A percentile compares a stretch with the other conserved stretches of the same genome.
Evolutionary conservation across 1,140 invertebrate species (phyloP).

Genomic region (Drosophila mojavensis): DNA sequence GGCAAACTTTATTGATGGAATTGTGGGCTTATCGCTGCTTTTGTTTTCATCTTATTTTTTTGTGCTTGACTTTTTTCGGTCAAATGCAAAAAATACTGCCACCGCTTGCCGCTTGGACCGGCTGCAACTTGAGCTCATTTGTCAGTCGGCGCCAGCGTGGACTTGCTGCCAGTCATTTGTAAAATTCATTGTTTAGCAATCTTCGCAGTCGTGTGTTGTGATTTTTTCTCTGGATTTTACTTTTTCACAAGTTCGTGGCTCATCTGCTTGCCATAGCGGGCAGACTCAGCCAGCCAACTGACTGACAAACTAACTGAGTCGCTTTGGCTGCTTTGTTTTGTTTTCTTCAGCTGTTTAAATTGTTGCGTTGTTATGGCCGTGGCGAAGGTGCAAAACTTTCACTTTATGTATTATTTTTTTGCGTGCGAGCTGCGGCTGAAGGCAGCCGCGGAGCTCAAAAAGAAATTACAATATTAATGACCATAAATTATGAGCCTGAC

Average conservation of each 20-base stretch:
- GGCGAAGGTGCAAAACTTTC: slow-evolving; percentile 77
- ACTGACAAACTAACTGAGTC: slow-evolving; percentile 52
- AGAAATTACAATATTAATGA: slow-evolving; percentile 80
- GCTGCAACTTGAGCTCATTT: slow-evolving; percentile 58
- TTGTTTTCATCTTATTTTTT: slow-evolving; percentile 16
- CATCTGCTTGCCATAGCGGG: slow-evolving; percentile 41
- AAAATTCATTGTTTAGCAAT: slow-evolving; percentile 65
- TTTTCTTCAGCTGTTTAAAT: slow-evolving; percentile 57
- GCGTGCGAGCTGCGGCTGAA: slow-evolving; percentile 62
- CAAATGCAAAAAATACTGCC: slow-evolving; percentile 36
- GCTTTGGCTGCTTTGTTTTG: slow-evolving; percentile 48
- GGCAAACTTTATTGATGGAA: slow-evolving; percentile 50
- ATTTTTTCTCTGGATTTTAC: slow-evolving; percentile 16
- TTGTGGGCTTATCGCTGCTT: slow-evolving; percentile 20
- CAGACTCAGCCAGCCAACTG: slow-evolving; percentile 47
- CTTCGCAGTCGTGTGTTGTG: slow-evolving; percentile 46
- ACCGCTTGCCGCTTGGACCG: slow-evolving; percentile 26
- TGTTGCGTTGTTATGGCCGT: slow-evolving; percentile 55
- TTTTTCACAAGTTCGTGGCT: slow-evolving; percentile 66
- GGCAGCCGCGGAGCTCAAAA: slow-evolving; percentile 25
- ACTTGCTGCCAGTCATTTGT: slow-evolving; percentile 73
- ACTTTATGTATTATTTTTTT: slow-evolving; percentile 77
- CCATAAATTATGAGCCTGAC: slow-evolving; percentile 69
- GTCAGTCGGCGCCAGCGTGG: slow-evolving; percentile 63
- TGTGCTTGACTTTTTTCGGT: slow-evolving; percentile 23